Conservation (phyloP, 2,888 invertebrate species). For the Thereva nobilitata region DNA sequence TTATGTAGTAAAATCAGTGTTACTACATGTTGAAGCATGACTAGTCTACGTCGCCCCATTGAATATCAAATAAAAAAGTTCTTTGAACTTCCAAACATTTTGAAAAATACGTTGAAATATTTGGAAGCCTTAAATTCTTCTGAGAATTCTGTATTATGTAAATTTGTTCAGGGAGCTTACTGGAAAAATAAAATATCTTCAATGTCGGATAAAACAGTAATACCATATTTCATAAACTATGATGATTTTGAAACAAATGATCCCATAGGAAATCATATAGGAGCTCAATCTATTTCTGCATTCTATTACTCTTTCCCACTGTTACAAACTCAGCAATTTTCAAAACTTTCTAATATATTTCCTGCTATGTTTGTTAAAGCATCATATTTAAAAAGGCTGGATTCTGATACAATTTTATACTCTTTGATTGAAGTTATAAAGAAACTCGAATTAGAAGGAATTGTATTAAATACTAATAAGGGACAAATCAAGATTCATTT, state of each 20-base stretch:
- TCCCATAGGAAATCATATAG: neutral
- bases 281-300: neutral
- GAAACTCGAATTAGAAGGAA: neutral
- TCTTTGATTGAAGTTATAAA: neutral
- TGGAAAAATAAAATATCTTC: no score
- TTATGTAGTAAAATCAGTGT: no score
- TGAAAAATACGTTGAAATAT: no score
- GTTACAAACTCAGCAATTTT: neutral
- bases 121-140: no score
- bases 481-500: neutral
- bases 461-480: neutral
- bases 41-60: no score
- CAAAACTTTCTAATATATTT: conserved; percentile 1
- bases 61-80: no score
- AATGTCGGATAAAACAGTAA: no score
- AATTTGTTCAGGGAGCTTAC: no score
- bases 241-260: conserved; percentile 12
- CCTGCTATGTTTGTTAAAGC: neutral
- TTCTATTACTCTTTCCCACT: conserved; percentile 3
- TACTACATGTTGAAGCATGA: no score
- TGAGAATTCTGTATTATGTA: no score
- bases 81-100: no score
- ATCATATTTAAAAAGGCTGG: neutral
- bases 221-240: neutral
- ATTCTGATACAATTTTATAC: neutral